Evolutionary conservation across 2,888 invertebrate species (phyloP).

Genomic region (Philhelius pedissequus): DNA sequence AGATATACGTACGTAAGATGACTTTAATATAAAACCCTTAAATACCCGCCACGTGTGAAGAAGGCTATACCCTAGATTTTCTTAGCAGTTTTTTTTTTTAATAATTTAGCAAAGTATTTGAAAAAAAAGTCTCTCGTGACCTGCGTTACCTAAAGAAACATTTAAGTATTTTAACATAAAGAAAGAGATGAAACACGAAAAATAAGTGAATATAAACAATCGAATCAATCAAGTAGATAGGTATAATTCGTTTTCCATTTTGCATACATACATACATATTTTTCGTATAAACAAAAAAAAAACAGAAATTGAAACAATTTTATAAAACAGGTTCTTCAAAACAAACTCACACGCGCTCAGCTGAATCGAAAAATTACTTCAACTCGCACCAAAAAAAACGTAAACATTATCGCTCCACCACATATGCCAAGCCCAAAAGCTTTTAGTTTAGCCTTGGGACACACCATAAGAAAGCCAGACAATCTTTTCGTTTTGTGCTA

Average conservation of each 20-base stretch:
- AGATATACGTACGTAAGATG: too few relatives aligned
- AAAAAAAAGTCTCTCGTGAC: not conserved
- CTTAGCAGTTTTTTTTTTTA: too few relatives aligned
- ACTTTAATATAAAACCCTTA: too few relatives aligned
- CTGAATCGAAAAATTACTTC: slow-evolving; percentile 9
- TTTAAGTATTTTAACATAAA: not conserved
- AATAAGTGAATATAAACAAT: not conserved
- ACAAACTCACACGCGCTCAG: slow-evolving; percentile 22
- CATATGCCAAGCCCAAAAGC: not conserved
- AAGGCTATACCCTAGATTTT: too few relatives aligned
- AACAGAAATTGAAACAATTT: not conserved
- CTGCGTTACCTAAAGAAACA: not conserved
- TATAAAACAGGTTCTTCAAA: slow-evolving; percentile 8
- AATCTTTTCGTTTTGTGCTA: not conserved
- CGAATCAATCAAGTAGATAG: not conserved
- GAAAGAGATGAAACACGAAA: not conserved
- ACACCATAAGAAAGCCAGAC: not conserved
- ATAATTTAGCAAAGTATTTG: too few relatives aligned
- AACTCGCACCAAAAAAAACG: slow-evolving; percentile 10
- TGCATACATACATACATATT: too few relatives aligned
- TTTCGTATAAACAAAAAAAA: not conserved
- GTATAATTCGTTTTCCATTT: not conserved
- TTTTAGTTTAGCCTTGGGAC: slow-evolving; percentile 6
- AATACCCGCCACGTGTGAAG: too few relatives aligned
- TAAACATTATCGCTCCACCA: slow-evolving; percentile 23